These are phyloP conservation scores for Diarsia rubi DNA, from an alignment of 2,888 invertebrate genomes.

Conservation along the genomic window DNA sequence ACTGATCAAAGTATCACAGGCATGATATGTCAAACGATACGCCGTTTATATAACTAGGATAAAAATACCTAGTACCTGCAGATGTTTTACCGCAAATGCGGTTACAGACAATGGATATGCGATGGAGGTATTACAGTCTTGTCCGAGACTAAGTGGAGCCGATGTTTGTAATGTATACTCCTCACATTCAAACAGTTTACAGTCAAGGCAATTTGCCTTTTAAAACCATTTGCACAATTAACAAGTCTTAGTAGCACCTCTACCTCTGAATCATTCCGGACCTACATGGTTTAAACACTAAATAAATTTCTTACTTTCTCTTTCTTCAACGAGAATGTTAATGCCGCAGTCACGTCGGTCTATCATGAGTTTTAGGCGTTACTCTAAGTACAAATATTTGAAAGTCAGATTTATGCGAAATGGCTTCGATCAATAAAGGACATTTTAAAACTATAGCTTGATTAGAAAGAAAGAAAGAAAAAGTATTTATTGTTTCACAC, in stretches of 20 bases:
- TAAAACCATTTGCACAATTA: conserved; percentile 5
- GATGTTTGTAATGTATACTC: not conserved
- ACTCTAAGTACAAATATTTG: not conserved
- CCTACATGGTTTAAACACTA: not conserved
- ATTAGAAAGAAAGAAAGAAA: no score
- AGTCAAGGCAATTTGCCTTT: not conserved
- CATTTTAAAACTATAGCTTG: not conserved
- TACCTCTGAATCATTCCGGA: conserved; percentile 3
- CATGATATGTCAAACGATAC: not conserved
- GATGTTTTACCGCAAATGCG: not conserved
- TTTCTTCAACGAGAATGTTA: not conserved
- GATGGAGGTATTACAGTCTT: not conserved
- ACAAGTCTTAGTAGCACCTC: not conserved
- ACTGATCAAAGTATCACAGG: not conserved
- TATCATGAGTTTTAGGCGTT: not conserved
- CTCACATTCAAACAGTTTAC: not conserved
- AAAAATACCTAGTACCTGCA: not conserved
- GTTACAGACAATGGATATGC: not conserved
- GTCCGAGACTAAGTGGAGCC: not conserved
- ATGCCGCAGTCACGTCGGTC: not conserved
- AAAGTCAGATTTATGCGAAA: conserved; percentile 7
- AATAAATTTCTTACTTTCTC: conserved; percentile 24
- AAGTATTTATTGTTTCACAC: no score
- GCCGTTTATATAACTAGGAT: not conserved
- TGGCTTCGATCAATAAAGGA: not conserved